These are phyloP conservation scores for Rapana venosa DNA, from an alignment of 2,888 invertebrate genomes.

Conservation along the genomic window DNA sequence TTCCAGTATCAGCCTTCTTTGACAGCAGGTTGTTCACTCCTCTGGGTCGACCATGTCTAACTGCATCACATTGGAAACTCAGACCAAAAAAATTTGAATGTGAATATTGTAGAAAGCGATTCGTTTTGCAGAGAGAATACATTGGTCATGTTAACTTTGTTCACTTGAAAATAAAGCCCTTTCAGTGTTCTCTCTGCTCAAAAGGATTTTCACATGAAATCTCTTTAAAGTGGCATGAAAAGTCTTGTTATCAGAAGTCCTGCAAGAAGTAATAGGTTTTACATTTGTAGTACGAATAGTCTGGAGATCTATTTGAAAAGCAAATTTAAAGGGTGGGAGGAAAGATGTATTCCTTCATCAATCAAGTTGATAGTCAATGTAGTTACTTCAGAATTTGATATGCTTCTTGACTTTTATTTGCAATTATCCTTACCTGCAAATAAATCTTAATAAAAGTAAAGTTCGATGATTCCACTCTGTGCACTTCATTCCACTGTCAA, in stretches of 20 bases:
- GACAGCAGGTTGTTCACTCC: not conserved
- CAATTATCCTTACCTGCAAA: too few species aligned
- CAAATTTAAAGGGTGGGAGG: too few species aligned
- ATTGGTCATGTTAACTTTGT: constrained; percentile 29
- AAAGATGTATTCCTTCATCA: too few species aligned
- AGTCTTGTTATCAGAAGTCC: not conserved
- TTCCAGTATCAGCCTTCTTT: not conserved
- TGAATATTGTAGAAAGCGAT: constrained; percentile 17
- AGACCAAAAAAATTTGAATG: constrained; percentile 9
- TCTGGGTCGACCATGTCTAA: not conserved
- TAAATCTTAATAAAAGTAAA: too few species aligned
- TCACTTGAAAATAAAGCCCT: constrained; percentile 6
- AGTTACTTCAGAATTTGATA: too few species aligned
- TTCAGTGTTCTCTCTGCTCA: not conserved
- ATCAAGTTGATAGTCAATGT: too few species aligned
- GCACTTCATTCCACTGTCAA: too few species aligned
- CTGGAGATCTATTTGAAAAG: too few species aligned
- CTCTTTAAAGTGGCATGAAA: constrained; percentile 14
- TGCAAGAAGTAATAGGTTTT: too few species aligned
- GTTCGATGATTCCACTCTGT: too few species aligned
- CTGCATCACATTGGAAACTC: not conserved
- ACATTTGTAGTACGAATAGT: too few species aligned
- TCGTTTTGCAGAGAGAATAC: not conserved
- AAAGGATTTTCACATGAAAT: constrained; percentile 21
- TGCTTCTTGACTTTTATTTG: too few species aligned